Evolutionary conservation across 2,888 invertebrate species (phyloP), one percentile per base, ranked within the genome.

Genomic region (Smittia sp.): DNA sequence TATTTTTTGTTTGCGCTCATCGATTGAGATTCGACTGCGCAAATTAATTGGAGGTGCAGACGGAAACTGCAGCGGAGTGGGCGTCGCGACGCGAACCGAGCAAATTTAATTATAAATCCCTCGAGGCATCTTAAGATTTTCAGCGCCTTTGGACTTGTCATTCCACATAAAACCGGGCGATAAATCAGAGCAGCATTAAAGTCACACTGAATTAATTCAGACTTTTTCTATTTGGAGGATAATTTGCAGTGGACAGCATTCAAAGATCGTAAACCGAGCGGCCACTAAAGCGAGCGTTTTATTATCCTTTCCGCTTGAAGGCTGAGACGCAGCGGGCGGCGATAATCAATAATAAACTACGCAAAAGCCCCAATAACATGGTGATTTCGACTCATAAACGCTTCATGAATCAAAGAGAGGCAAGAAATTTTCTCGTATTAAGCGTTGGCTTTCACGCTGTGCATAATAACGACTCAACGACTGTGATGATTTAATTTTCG

Each of bases 161-260:
- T 18, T 46, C 22, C 58, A 13, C 22, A 58, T 13, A 18, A 58
- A 3, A 4, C 20, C 9, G 4, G 58, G 4, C 22, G 22, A 58
- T 58, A 9, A 58, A 58, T 9, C 22, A 22, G 22, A 22, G 58
- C 22, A 58, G 58, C 58, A 22, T 20, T 22, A 22, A 58, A 58
- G 58, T 58, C 58, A 58, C 58, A 58, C 20, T 20, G 58, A 58
- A 58, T 58, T 58, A 58, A 18, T 58, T 58, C 58, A 58, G 46
- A n/a, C 15, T 18, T 58, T 22, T 18, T 18, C 58, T 58, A 18
- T 1, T 18, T 22, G 22, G 20, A 13, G 58, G 3, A 58, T 58
- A 58, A 58, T 58, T 58, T 58, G 58, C 58, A 58, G n/a, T 11
- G 2, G 15, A 46, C 15, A 15, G 15, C 15, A n/a, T 52, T 52